Conservation (phyloP, 2,888 invertebrate species). For the Leuctra nigra region DNA sequence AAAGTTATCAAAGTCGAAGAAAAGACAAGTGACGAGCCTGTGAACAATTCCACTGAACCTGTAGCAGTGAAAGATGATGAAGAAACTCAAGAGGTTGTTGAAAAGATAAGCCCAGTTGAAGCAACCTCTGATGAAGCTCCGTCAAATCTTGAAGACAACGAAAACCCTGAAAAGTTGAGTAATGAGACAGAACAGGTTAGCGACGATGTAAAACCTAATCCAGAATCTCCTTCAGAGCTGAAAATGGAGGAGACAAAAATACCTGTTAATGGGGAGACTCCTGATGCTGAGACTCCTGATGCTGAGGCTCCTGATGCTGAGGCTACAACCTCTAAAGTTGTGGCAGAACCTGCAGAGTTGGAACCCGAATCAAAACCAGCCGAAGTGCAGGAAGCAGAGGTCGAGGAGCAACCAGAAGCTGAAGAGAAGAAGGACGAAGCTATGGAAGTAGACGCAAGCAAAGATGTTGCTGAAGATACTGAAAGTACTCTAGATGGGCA, state of each 20-base stretch:
- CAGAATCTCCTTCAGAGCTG: no score
- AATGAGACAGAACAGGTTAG: no score
- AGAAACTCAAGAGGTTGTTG: not conserved
- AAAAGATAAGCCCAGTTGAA: not conserved
- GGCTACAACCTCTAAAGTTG: not conserved
- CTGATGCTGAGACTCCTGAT: not conserved
- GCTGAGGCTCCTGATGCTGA: not conserved
- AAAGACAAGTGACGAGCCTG: slow-evolving; percentile 13
- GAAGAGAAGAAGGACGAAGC: slow-evolving; percentile 14
- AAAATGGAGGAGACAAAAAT: not conserved
- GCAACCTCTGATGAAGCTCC: slow-evolving; percentile 13
- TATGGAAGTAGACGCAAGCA: slow-evolving; percentile 20
- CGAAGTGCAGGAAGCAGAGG: not conserved
- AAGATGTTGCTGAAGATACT: not conserved
- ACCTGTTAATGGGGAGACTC: not conserved
- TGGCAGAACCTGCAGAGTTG: not conserved
- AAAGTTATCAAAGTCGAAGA: slow-evolving; percentile 14
- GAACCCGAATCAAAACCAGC: not conserved
- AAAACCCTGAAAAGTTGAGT: not conserved
- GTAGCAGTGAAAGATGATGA: not conserved
- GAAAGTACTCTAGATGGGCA: not conserved
- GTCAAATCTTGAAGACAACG: slow-evolving; percentile 10
- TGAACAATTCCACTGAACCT: not conserved
- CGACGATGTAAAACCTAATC: no score
- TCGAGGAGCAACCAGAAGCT: slow-evolving; percentile 2